Evolutionary conservation across 2,113 vertebrate genomes (phyloP), one percentile per base, ranked within the genome.

Genomic region (Cephalopholis sonnerati): DNA sequence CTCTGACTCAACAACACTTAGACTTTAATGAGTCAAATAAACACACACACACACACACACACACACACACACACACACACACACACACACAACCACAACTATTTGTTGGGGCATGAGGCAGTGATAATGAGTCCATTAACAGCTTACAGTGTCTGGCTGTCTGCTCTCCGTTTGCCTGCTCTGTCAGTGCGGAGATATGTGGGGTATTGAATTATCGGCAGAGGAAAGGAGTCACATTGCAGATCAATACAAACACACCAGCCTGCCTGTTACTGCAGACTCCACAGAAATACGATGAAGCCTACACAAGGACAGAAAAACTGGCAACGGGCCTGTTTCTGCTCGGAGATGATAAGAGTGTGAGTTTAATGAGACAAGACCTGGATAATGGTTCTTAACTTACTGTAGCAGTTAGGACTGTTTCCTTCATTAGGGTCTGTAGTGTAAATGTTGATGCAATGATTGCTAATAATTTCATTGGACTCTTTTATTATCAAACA

Each of bases 161-260:
- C 70, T 66, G 66, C 73, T 77, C 50, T 44, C 41, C 0, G 48
- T 48, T 51, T 61, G 58, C 17, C 74, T 41, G 3, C 81, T 74
- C 71, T 72, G 50, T 85, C 66, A 79, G 55, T 25, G 41, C 44
- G 8, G 20, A 59, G 69, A 62, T 27, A 53, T 51, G 79, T 32
- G 44, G 18, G 39, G 54, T 71, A 85, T 58, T 65, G 74, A 83
- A 61, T 71, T 82, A 82, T 88, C 17, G 77, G 64, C 55, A 0
- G 70, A 75, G 72, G 24, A 67, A 62, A 69, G 64, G 85, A 83
- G 80, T 90, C 80, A 22, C 79, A 51, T 84, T 84, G 66, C 85
- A 68, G 64, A 91, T 92, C 92, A 86, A 88, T 90, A 68, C 50
- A 54, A 79, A 69, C 59, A 74, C 54, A 79, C 7, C 66, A 64